Evolutionary conservation across 2,888 invertebrate genomes (phyloP).

Genomic region (Slavum lentiscoides): DNA sequence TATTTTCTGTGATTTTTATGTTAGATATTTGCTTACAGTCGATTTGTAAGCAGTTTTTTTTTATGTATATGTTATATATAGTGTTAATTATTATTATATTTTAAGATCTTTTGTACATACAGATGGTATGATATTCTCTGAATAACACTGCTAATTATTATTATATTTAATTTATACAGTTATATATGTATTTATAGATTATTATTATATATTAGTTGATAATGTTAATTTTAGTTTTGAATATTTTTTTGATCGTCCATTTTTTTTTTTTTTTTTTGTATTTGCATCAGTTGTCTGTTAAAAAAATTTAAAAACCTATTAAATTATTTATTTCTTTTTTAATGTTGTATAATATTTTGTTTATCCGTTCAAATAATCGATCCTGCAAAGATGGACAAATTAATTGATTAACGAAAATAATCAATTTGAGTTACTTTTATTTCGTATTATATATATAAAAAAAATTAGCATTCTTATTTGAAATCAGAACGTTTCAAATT

Average conservation of each 20-base stretch:
- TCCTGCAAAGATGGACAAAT: neutral
- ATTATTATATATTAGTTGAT: slow-evolving; percentile 33
- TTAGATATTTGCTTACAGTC: slow-evolving; percentile 26
- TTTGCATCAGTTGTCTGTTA: slow-evolving; percentile 8
- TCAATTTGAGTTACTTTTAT: no score
- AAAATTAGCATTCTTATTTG: no score
- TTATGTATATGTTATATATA: neutral
- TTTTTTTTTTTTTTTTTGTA: slow-evolving; percentile 45
- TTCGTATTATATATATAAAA: no score
- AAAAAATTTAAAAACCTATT: slow-evolving; percentile 24
- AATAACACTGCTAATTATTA: slow-evolving; percentile 28
- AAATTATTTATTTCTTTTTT: slow-evolving; percentile 29
- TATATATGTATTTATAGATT: slow-evolving; percentile 15
- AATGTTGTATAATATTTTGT: neutral
- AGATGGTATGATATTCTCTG: neutral
- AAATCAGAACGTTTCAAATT: no score
- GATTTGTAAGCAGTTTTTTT: slow-evolving; percentile 1
- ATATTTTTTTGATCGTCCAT: slow-evolving; percentile 33
- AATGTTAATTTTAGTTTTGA: slow-evolving; percentile 34
- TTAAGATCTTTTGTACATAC: slow-evolving; percentile 7
- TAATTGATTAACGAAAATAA: no score
- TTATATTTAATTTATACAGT: slow-evolving; percentile 5
- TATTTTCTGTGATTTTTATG: slow-evolving; percentile 47
- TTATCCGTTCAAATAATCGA: neutral
- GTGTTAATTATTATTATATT: neutral